Base-by-base conservation (phyloP, 2,797 vertebrate genomes). In the Manis javanica region DNA sequence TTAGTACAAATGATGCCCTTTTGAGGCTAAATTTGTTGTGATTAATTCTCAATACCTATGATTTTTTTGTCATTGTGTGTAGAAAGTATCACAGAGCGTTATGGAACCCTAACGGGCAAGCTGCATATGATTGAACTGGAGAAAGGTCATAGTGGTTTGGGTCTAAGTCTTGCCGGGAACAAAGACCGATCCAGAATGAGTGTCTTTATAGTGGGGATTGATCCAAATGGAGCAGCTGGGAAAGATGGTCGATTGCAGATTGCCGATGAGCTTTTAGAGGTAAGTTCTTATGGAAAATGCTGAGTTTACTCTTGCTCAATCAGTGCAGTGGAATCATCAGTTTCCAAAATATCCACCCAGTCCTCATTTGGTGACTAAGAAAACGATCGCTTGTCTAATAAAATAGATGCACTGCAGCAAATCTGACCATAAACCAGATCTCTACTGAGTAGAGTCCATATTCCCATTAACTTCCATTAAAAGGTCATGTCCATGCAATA, bases 101-200 rank as follows among this genome's bases (percentile, higher is more conserved):
- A 99, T 61, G 99, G 99, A 98, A 98, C 98, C 97, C 98, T 99
- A 26, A 98, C 98, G 0, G 99, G 99, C 6, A 98, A 99, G 61
- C 98, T 99, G 10, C 99, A 99, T 96, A 98, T 99, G 99, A 99
- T 99, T 74, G 99, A 99, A 97, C 98, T 99, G 98, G 99, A 99
- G 98, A 99, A 99, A 98, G 99, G 99, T 95, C 99, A 97, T 90
- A 98, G 99, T 4, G 99, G 99, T 95, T 99, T 99, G 98, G 99
- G 99, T 87, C 99, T 99, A 94, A 99, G 99, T 98, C 99, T 99
- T 98, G 99, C 99, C 23, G 99, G 99, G 63, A 99, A 99, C 98
- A 99, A 99, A 98, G 99, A 99, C 98, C 99, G 99, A 97, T 99
- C 99, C 55, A 99, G 99, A 97, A 99, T 99, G 99, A 99, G 99